Evolutionary conservation across 2,888 invertebrate species (phyloP).

Genomic region (Cheilosia variabilis): DNA sequence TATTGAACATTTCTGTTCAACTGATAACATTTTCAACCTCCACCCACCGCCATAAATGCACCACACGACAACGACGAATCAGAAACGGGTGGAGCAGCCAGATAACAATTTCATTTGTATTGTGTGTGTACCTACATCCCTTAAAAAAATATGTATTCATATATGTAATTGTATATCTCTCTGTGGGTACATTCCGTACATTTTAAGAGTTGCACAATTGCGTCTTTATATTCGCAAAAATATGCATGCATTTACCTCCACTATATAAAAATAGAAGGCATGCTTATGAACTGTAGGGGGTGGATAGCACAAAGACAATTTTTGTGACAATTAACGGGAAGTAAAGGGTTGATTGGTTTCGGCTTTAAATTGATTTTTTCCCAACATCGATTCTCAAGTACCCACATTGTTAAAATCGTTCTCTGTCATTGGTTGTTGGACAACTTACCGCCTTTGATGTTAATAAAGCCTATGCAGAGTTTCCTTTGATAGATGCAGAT

Average conservation of each 20-base stretch:
- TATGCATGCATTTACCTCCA: neutral
- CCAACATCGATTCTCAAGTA: slow-evolving; percentile 31
- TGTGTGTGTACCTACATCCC: slow-evolving; percentile 22
- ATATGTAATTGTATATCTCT: no score
- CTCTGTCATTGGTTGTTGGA: slow-evolving; percentile 40
- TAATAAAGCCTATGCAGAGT: slow-evolving; percentile 29
- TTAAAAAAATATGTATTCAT: neutral
- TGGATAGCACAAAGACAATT: slow-evolving; percentile 42
- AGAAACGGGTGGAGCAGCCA: slow-evolving; percentile 73
- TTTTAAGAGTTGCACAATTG: slow-evolving; percentile 30
- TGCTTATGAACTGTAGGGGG: neutral
- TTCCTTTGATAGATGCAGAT: slow-evolving; percentile 16
- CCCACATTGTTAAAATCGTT: slow-evolving; percentile 23
- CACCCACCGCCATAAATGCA: slow-evolving; percentile 7
- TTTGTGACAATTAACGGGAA: slow-evolving; percentile 37
- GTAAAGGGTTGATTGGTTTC: slow-evolving; percentile 64
- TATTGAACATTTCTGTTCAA: slow-evolving; percentile 27
- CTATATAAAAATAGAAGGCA: neutral
- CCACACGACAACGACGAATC: slow-evolving; percentile 70
- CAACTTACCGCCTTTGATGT: neutral
- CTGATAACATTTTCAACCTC: slow-evolving; percentile 31
- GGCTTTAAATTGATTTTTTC: slow-evolving; percentile 24
- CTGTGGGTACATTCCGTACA: slow-evolving; percentile 8
- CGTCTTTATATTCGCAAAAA: neutral
- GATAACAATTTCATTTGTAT: slow-evolving; percentile 72